Evolutionary conservation across 1,140 invertebrate species (phyloP), one percentile per base, ranked within the genome.

Genomic region (Drosophila melanogaster): DNA sequence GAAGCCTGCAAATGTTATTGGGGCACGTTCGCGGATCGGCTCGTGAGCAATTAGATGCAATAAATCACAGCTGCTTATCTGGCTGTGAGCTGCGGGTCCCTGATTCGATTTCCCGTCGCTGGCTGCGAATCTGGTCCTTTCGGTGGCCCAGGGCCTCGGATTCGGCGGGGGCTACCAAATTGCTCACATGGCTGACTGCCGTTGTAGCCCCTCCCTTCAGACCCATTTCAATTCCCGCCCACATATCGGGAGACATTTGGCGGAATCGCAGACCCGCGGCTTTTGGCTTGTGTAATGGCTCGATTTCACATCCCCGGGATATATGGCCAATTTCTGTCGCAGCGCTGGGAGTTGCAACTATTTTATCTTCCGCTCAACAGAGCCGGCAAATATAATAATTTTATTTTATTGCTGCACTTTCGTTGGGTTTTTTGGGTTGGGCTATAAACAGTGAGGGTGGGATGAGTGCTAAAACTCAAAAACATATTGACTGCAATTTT

Each of bases 1-100:
- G 65, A 84, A 84, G 64, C 65, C 77, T 57, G 50, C 35, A 77
- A 84, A 77, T 85, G 71, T 80, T 84, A 85, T 84, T 84, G 80
- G 80, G 78, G 71, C 71, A 84, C 81, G 81, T 84, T 74, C 81
- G 67, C 38, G 72, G 60, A 56, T 53, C 35, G 55, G 41, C 67
- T 79, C 67, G 60, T 79, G 80, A 84, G 80, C 80, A 84, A 84
- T 84, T 84, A 84, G 76, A 84, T 79, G 80, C 81, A 67, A 84
- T 84, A 84, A 84, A 84, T 84, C 81, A 84, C 60, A 44, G 66
- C 50, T 62, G 77, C 75, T 84, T 84, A 84, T 84, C 80, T 85
- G 57, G n/a, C 35, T 22, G 50, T 17, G 40, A 43, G 53, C 54
- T 70, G 50, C 66, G 67, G 64, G 64, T 30, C 60, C 60, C 64